Evolutionary conservation across 2,797 vertebrate genomes (phyloP).

Genomic region (Bovichtus diacanthus): DNA sequence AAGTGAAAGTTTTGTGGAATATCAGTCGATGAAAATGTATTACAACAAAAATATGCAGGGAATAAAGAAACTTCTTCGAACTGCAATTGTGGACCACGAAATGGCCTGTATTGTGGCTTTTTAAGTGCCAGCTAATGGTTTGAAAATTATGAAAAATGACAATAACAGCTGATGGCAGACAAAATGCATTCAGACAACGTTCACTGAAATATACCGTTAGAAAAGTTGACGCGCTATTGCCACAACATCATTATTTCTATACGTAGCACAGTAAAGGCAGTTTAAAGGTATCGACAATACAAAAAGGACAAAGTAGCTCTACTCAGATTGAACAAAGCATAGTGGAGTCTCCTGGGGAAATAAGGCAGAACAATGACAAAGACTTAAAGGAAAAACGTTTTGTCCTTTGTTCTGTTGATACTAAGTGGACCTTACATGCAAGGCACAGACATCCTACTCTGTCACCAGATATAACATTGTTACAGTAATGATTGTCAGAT

Average conservation of each 20-base stretch:
- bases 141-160: neutral
- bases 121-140: neutral
- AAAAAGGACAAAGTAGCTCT: neutral
- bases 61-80: neutral
- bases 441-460: neutral
- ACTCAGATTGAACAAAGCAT: neutral
- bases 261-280: neutral
- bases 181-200: neutral
- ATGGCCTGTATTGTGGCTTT: neutral
- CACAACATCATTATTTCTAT: neutral
- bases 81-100: neutral
- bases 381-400: neutral
- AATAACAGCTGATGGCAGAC: constrained; percentile 8
- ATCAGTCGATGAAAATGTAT: neutral
- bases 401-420: neutral
- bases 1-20: neutral
- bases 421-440: neutral
- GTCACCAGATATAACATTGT: neutral
- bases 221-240: neutral
- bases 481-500: neutral
- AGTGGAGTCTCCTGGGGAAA: neutral
- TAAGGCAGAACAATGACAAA: neutral
- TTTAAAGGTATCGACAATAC: neutral
- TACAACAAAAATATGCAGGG: neutral
- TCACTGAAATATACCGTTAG: constrained; percentile 5